phyloP scores from a whole-genome alignment of 2,113 vertebrate genomes.

The Ornithorhynchus anatinus region DNA sequence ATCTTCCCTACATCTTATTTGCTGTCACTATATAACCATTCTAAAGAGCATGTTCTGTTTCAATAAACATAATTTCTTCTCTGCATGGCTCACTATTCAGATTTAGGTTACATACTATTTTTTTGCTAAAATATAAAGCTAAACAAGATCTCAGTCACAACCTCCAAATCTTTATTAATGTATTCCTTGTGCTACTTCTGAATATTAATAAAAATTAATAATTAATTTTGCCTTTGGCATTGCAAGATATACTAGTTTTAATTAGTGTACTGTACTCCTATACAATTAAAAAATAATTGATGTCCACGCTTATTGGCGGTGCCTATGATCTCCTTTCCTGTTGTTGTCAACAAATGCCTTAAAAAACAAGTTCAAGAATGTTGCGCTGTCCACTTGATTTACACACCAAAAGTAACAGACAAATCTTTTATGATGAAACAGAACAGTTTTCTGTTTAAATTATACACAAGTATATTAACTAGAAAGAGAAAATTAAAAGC shows the following conservation, averaged over 20 bases:
- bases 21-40: slow-evolving; percentile 39
- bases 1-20: slow-evolving; percentile 16
- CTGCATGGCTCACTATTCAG: slow-evolving; percentile 53
- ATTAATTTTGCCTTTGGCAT: slow-evolving; percentile 99
- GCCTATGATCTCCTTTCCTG: slow-evolving; percentile 91
- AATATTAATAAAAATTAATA: slow-evolving; percentile 99
- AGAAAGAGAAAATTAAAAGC: slow-evolving; percentile 77
- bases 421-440: slow-evolving; percentile 83
- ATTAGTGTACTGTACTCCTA: slow-evolving; percentile 99
- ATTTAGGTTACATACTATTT: slow-evolving; percentile 68
- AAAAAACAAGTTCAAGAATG: slow-evolving; percentile 81
- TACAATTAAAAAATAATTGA: slow-evolving; percentile 99
- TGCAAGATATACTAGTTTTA: slow-evolving; percentile 99
- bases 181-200: slow-evolving; percentile 99
- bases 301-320: slow-evolving; percentile 92
- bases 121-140: slow-evolving; percentile 78
- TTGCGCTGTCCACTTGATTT: slow-evolving; percentile 79
- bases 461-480: slow-evolving; percentile 78
- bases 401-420: slow-evolving; percentile 72
- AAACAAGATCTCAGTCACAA: slow-evolving; percentile 89
- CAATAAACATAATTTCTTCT: slow-evolving; percentile 45
- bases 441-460: slow-evolving; percentile 80
- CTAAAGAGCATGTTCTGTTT: slow-evolving; percentile 40
- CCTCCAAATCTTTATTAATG: slow-evolving; percentile 97
- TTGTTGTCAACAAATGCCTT: slow-evolving; percentile 90